Evolutionary conservation across 2,797 vertebrate species (phyloP), one percentile per base, ranked within the genome.

Genomic region (Malacoctenus gilli): DNA sequence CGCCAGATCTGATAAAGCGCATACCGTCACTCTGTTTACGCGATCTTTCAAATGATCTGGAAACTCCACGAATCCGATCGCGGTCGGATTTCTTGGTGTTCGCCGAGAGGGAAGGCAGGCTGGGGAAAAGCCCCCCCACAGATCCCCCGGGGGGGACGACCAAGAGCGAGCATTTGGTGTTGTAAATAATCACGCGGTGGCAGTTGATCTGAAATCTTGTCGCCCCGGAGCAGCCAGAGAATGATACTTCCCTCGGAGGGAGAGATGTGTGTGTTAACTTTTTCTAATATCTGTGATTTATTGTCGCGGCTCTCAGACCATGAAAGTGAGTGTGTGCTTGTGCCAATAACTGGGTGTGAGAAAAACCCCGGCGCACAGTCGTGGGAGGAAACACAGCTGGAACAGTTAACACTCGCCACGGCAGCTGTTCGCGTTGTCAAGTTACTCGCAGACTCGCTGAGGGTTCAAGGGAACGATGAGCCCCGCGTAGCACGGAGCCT

Each of bases 371-470:
- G 63, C 63, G 66, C 63, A 63, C 63, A 41, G 44, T 79, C 80
- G 59, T 68, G 79, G 72, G 72, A 85, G 74, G 61, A 83, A 75
- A 70, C 80, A 80, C 85, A 89, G 84, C 88, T 86, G 84, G 85
- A 85, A 75, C 41, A 28, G 66, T 75, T 81, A 75, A 77, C 79
- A 75, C 71, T 82, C 78, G 63, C 83, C 77, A 61, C 58, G 14
- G 80, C 89, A 90, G 89, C 88, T 90, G 88, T 80, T 89, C 72
- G 67, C 73, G 71, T 73, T 62, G 80, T 15, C 61, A 74, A 82
- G 69, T 87, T 80, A 88, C 75, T 85, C 70, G 72, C 61, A 59
- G 68, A 60, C 66, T 66, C 35, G 12, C 50, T 61, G 37, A 50
- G 59, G 68, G 59, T 56, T 53, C 53, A 60, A 36, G 50, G 19